These are phyloP conservation scores for Drosophila tanythrix DNA, from an alignment of 2,888 invertebrate species.

Conservation along the genomic window DNA sequence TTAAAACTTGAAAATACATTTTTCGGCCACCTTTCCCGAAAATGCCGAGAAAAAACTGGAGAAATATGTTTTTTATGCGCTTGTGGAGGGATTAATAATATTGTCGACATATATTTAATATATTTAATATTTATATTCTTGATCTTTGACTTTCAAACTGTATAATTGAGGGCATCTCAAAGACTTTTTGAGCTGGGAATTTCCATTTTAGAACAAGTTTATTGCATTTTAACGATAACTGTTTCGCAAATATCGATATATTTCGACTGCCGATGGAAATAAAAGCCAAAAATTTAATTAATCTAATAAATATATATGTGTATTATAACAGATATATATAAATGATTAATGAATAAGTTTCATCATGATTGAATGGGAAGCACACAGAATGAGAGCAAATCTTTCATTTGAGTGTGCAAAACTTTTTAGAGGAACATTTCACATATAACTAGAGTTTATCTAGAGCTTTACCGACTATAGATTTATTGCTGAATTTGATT, in stretches of 20 bases:
- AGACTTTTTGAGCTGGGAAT: neutral
- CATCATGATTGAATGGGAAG: neutral
- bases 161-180: too few relatives aligned
- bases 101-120: neutral
- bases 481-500: too few relatives aligned
- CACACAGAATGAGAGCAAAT: neutral
- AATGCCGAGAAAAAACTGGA: neutral
- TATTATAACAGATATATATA: neutral
- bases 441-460: neutral
- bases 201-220: neutral
- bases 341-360: neutral
- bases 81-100: neutral
- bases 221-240: neutral
- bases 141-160: too few relatives aligned
- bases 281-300: neutral
- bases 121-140: neutral
- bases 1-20: neutral
- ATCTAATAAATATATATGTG: neutral
- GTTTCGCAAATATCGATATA: neutral
- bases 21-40: neutral
- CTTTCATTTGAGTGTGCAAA: neutral
- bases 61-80: neutral
- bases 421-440: neutral
- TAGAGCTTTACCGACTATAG: accelerated
- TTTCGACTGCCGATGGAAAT: neutral